Conservation (phyloP, 2,797 vertebrate genomes). For the Champsocephalus esox region DNA sequence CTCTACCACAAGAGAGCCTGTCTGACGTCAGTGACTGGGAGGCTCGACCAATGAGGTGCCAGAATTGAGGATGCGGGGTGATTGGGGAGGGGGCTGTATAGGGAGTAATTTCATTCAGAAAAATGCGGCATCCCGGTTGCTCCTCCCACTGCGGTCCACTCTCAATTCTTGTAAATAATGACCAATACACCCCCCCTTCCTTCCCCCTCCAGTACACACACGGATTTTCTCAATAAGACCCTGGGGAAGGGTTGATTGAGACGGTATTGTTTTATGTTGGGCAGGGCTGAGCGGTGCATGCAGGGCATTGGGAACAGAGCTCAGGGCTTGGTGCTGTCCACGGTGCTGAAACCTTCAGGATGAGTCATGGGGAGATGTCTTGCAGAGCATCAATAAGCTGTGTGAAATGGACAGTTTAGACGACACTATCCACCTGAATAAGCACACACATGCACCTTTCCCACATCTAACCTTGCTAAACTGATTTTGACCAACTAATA, state of each 20-base stretch:
- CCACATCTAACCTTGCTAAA: no score
- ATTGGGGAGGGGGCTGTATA: constrained; percentile 17
- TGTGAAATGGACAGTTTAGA: background rate
- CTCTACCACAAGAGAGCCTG: constrained; percentile 71
- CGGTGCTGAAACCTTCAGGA: constrained; percentile 81
- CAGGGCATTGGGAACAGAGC: background rate
- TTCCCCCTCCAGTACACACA: background rate
- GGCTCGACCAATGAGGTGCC: constrained; percentile 75
- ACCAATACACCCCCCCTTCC: background rate
- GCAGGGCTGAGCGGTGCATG: background rate
- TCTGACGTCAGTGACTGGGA: constrained; percentile 83
- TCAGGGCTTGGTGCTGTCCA: constrained; percentile 71
- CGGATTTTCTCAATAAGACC: constrained; percentile 27
- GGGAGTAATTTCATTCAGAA: constrained; percentile 89
- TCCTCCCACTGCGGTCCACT: constrained; percentile 87
- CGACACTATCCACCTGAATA: no score
- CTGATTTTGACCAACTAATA: no score
- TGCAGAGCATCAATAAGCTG: background rate
- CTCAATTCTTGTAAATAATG: constrained; percentile 66
- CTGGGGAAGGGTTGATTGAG: constrained; percentile 7
- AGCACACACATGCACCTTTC: no score
- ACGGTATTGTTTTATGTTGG: background rate
- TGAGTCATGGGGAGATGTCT: constrained; percentile 56
- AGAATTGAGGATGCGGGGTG: constrained; percentile 39
- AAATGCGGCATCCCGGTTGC: constrained; percentile 86